phyloP scores from a whole-genome alignment of 2,113 vertebrate genomes.

The Pelobates fuscus region DNA sequence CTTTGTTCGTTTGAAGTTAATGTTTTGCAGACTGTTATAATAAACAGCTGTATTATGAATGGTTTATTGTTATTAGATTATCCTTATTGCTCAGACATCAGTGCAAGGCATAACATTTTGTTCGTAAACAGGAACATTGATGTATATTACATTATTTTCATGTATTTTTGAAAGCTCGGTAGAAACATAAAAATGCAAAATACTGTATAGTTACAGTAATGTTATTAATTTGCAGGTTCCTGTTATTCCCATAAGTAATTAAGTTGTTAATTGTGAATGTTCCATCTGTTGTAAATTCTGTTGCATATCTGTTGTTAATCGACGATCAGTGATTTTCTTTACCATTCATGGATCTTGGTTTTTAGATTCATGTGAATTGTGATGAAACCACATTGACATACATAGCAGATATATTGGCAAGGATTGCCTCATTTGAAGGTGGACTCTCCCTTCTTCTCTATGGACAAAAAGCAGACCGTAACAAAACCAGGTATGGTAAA shows the following conservation, averaged over 20 bases:
- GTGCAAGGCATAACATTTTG: neutral
- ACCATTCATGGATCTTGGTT: neutral
- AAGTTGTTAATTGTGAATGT: neutral
- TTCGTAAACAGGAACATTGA: neutral
- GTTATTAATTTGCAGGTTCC: neutral
- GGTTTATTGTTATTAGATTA: neutral
- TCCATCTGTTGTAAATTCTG: slow-evolving; percentile 3
- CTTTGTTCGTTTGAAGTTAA: no score
- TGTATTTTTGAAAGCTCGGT: neutral
- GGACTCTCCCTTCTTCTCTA: slow-evolving; percentile 86
- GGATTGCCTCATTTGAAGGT: slow-evolving; percentile 81
- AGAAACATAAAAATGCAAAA: neutral
- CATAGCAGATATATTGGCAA: slow-evolving; percentile 84
- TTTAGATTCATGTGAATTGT: slow-evolving; percentile 72
- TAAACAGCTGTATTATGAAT: no score
- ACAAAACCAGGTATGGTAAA: slow-evolving; percentile 72
- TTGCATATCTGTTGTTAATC: neutral
- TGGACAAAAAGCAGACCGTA: slow-evolving; percentile 70
- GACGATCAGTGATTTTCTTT: neutral
- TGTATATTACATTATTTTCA: neutral
- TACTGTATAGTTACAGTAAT: neutral
- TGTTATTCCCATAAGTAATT: neutral
- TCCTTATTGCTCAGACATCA: neutral
- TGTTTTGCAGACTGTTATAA: no score
- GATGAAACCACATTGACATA: slow-evolving; percentile 78